Base-by-base conservation (phyloP, 2,113 vertebrate species). In the Paratilapia polleni region DNA sequence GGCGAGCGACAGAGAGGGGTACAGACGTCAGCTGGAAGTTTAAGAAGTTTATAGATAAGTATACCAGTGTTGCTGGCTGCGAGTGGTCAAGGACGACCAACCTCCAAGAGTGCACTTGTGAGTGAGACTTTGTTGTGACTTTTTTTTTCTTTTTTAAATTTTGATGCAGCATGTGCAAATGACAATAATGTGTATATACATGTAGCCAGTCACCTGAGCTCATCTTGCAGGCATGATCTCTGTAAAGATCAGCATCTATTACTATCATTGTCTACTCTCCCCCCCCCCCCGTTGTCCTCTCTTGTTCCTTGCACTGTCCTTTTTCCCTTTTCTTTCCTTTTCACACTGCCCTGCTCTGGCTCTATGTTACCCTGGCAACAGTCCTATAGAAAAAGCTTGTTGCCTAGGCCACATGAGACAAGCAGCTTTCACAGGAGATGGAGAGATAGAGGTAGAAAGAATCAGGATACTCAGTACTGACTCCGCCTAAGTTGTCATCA, bases 291-390 rank as follows among this genome's bases (percentile, higher is more conserved):
- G 2, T 68, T 82, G 52, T 62, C 77, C 54, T 41, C 80, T 77
- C 20, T 64, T 80, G 24, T 79, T 79, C 82, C 84, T 76, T 81
- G 8, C 60, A 47, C 80, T 83, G 81, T 82, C 52, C 54, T 28
- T 77, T 82, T 82, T n/a, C 56, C 52, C 54, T 84, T 82, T 66
- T 75, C 58, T 62, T 64, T 63, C 28, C 77, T 57, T 47, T 76
- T 80, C 62, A 83, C 20, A 17, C 74, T 87, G 66, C 82, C 82
- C 90, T 90, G 77, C 73, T 92, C 84, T 88, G 84, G 86, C 81
- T 87, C 83, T 47, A 66, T 73, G 92, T 95, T 94, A 64, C 91
- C 92, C 74, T 86, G 85, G 90, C 85, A 95, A 95, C 93, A 12
- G 57, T 85, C 88, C 87, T 89, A 93, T 92, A 93, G 93, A 92